Base-by-base conservation (phyloP, 2,888 invertebrate genomes). In the Drosophila mimica region DNA sequence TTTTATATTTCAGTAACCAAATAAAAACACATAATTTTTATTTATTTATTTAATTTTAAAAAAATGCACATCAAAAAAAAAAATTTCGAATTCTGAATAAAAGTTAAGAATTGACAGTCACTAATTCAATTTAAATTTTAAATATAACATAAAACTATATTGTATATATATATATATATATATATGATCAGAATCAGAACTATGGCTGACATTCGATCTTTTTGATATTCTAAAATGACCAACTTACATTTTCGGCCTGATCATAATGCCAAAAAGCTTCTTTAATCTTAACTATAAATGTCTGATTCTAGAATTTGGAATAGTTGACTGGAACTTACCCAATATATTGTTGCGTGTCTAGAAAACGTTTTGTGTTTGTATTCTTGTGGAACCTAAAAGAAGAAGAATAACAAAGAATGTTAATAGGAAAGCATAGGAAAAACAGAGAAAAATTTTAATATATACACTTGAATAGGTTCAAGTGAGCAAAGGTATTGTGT, bases 401-500 rank as follows among this genome's bases (percentile, higher is more conserved):
- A 40, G 3, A 71, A 17, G 25, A 34, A 25, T 30, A 36, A 43
- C 11, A 57, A 54, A 51, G 30, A n/a, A 34, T 11, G 4, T 48
- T 30, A 62, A 46, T 46, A 30, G 30, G 46, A 49, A 40, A 34
- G 57, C 20, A 34, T n/a, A 11, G 8, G 11, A 28, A 30, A 36
- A 28, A 17, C 17, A 17, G 9, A 53, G 25, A 28, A 25, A 5
- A 28, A 11, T 15, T 4, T 15, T 4, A 46, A 28, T 28, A 28
- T 56, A 38, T 17, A 1, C 15, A 13, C n/a, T n/a, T n/a, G n/a
- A 34, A 43, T 43, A 15, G 54, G 30, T 25, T 38, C 25, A 48
- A 38, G 25, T 52, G 33, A 56, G 48, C 46, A 28, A 59, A 67
- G 28, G 33, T 58, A 63, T 53, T 71, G 60, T 78, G 84, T 84